Percentiles rank a stretch among this genome's conserved stretches.
Conservation (phyloP, 2,113 vertebrate species). For the Trogon surrucura region DNA sequence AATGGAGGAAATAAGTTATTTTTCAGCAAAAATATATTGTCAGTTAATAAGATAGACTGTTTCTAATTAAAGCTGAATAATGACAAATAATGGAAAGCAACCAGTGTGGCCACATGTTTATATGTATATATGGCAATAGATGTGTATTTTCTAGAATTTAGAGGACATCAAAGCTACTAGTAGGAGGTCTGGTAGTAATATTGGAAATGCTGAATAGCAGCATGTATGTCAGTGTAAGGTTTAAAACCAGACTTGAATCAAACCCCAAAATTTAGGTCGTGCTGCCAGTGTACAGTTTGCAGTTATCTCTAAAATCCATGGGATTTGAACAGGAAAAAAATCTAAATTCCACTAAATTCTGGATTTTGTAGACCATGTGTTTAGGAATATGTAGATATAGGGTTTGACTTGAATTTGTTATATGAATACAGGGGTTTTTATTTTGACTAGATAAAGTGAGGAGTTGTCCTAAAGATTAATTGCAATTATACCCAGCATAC, state of each 20-base stretch:
- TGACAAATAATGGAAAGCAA: slow-evolving; percentile 49
- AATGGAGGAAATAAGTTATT: not conserved
- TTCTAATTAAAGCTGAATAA: slow-evolving; percentile 62
- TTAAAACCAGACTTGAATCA: not conserved
- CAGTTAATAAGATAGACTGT: slow-evolving; percentile 9
- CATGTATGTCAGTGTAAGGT: not conserved
- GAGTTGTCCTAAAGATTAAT: not conserved
- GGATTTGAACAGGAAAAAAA: not conserved
- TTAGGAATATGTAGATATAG: not conserved
- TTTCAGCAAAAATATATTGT: slow-evolving; percentile 4
- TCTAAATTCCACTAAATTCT: not conserved
- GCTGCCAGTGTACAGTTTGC: not conserved
- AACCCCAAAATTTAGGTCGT: not conserved
- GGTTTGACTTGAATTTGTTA: not conserved
- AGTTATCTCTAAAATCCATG: not conserved
- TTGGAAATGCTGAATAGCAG: slow-evolving; percentile 13
- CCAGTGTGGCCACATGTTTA: slow-evolving; percentile 1
- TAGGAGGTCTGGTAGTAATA: slow-evolving; percentile 40
- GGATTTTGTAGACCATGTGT: not conserved
- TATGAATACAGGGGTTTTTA: not conserved
- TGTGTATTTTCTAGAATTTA: slow-evolving; percentile 33
- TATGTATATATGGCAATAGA: slow-evolving; percentile 26
- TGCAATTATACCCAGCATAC: not conserved
- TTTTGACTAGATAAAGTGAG: not conserved
- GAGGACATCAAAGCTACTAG: slow-evolving; percentile 18